Percentiles rank a stretch among this genome's conserved stretches.
These are phyloP conservation scores for Xanthostigma xanthostigma DNA, from an alignment of 2,888 invertebrate species.

Conservation along the genomic window DNA sequence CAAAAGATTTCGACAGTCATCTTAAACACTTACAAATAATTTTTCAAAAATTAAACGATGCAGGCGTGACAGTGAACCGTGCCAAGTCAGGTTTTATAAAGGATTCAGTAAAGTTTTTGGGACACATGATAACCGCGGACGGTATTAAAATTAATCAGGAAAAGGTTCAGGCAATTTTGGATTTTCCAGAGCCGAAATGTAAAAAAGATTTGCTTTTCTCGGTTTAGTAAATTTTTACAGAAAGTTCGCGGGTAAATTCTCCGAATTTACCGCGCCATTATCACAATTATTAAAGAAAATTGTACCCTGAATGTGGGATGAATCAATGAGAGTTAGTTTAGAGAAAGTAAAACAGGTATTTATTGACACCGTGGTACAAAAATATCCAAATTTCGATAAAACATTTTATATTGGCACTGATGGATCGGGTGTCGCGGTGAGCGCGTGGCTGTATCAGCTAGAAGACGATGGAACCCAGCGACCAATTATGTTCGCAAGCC, in stretches of 20 bases:
- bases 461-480: neutral
- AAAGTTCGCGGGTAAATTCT: neutral
- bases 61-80: neutral
- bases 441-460: neutral
- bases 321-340: neutral
- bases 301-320: neutral
- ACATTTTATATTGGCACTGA: neutral
- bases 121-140: neutral
- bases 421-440: neutral
- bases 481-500: neutral
- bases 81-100: neutral
- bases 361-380: neutral
- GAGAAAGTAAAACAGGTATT: neutral
- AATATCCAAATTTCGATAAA: neutral
- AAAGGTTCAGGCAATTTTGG: neutral
- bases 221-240: neutral
- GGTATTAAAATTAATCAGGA: neutral
- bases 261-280: neutral
- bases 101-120: neutral
- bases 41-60: neutral
- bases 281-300: neutral
- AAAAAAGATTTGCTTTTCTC: neutral
- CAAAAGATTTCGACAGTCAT: neutral
- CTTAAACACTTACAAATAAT: neutral
- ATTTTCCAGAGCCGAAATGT: neutral